Evolutionary conservation across 2,888 invertebrate genomes (phyloP), one percentile per base, ranked within the genome.

Genomic region (Lissocephala sabroskyi): DNA sequence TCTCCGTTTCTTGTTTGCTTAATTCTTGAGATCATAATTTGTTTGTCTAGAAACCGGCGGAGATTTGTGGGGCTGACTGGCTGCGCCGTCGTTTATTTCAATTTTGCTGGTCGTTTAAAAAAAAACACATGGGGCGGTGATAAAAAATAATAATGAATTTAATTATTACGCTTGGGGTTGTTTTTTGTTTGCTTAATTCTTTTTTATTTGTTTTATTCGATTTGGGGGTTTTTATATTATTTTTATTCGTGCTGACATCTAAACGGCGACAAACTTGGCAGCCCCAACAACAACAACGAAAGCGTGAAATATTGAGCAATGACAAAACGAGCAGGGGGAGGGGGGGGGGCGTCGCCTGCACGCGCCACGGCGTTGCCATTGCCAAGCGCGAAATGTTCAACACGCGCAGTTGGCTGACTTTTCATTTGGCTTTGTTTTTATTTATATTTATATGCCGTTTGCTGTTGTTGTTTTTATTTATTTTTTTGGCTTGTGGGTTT

Each of bases 231-330:
- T 11, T 11, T 9, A 14, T 35, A 14, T 3, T n/a, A 11, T 14
- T 35, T 35, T 35, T 35, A 14, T 35, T 35, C 14, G 10, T 14
- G 13, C 33, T 1, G 11, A 33, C 2, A n/a, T 33, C 14, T 33
- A 33, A 33, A 23, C 7, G 23, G 7, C 23, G 7, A 23, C 7
- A 7, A 11, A 39, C 6, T 39, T 39, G 39, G 43, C 23, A 18
- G 9, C 41, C 2, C 11, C 41, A 28, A 13, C 26, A 13, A 17
- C 23, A 17, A 7, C 10, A 17, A 17, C 19, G 23, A 23, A 23
- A 41, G 46, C 41, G 41, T 47, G 36, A 47, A 41, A 41, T 41
- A 35, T 47, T 36, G 41, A 19, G 33, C 41, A 28, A 13, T 26
- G 11, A 11, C 28, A n/a, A 14, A 2, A 14, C 3, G 7, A 1